Base-by-base conservation (phyloP, 2,888 invertebrate genomes). In the Drosophila histrio region DNA sequence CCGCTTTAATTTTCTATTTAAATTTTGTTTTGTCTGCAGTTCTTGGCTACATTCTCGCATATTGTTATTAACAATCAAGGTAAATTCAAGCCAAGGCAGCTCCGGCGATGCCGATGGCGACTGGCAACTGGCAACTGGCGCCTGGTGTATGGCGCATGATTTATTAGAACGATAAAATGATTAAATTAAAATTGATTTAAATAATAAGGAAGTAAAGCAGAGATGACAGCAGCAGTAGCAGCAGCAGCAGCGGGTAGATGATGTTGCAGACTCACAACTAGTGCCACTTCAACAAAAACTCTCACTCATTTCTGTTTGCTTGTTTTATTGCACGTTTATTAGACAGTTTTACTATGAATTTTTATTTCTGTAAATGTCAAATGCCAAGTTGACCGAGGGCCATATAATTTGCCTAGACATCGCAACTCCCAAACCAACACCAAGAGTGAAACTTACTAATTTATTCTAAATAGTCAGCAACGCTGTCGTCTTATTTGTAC, bases 101-200 rank as follows among this genome's bases (percentile, higher is more conserved):
- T 24, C 47, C 13, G 8, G 11, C 30, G 39, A 34, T 50, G 52
- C 22, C 30, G n/a, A 34, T 32, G 11, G 41, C 26, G 28, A 28
- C 39, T 38, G 53, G 24, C 9, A 32, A 38, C 47, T 49, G 38
- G 19, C 38, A 60, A 11, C 49, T 67, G 68, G 21, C 50, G 49
- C 39, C 62, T 59, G 44, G 60, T 44, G 67, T 52, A 57, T 53
- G 71, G 66, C 65, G 57, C 49, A 84, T 87, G 88, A 87, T 88
- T 87, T 87, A 87, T 88, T 79, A 79, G 68, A 75, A 58, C 72
- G 79, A 84, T 81, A 87, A 88, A 88, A 79, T 79, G 88, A 82
- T 87, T 88, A 87, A 88, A 88, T 88, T 88, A 72, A 84, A 87
- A 87, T 85, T 87, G 85, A 87, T 88, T 87, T 84, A 88, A 84